Percentiles rank a stretch among this genome's conserved stretches.
phyloP scores from a whole-genome alignment of 1,140 invertebrate species.

The Stegodyphus dumicola region DNA sequence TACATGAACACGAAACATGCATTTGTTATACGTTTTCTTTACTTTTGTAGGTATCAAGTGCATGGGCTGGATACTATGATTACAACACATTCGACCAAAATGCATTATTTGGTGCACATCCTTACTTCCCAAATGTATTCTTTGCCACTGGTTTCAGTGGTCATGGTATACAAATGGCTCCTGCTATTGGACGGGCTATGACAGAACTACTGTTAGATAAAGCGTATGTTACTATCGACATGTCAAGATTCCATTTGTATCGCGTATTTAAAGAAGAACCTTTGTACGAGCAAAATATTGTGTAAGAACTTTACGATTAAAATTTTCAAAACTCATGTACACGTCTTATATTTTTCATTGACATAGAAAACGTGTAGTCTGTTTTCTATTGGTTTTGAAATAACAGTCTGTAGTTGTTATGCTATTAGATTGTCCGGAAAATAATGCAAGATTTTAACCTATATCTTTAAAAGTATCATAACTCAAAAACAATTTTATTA shows the following conservation, averaged over 20 bases:
- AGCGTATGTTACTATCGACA: conserved; percentile 80
- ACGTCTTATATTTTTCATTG: too few relatives aligned
- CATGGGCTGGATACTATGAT: conserved; percentile 91
- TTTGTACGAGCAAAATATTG: conserved; percentile 76
- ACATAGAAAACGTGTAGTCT: too few relatives aligned
- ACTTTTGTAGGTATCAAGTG: conserved; percentile 77
- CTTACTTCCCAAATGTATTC: conserved; percentile 83
- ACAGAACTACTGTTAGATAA: conserved; percentile 84
- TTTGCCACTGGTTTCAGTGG: conserved; percentile 94
- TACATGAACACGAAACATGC: too few relatives aligned
- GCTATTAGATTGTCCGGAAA: too few relatives aligned
- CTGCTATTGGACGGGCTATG: conserved; percentile 88
- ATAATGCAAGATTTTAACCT: too few relatives aligned
- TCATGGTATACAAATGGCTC: conserved; percentile 88
- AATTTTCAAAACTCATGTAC: too few relatives aligned
- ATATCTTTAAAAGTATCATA: too few relatives aligned
- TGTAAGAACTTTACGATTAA: conserved; percentile 67
- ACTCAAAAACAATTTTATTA: too few relatives aligned
- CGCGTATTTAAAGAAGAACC: conserved; percentile 79
- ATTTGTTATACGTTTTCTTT: neutral
- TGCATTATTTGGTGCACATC: conserved; percentile 91
- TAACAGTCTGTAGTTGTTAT: too few relatives aligned
- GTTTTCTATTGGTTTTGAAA: too few relatives aligned
- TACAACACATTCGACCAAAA: conserved; percentile 94
- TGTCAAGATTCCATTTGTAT: conserved; percentile 83